Base-by-base conservation (phyloP, 2,888 invertebrate species). In the Plutella xylostella region DNA sequence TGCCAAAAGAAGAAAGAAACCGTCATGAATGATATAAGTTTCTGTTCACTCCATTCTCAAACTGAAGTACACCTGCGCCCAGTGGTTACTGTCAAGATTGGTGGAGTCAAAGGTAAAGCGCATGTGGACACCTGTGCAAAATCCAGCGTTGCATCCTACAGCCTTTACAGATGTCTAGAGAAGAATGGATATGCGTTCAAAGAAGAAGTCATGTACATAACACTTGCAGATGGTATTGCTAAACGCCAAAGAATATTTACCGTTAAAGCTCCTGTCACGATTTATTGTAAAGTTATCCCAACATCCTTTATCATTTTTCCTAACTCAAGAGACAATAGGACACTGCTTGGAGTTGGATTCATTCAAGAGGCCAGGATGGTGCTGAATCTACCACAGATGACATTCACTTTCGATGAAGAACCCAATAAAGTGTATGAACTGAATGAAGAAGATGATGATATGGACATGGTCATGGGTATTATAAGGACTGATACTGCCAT, bases 71-170 rank as follows among this genome's bases (percentile, higher is more conserved):
- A 45, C 18, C 4, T 45, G 7, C 7, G 54, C 33, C 52, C 54
- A 17, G 35, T 51, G 3, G 37, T 54, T 1, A 38, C n/a, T 9
- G 22, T 49, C 9, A 21, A 15, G 0, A 33, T 48, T n/a, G 42
- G n/a, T 4, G 42, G 28, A 4, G 42, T 51, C 3, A 17, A 3
- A 9, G 52, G 50, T 3, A 39, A 20, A 5, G 48, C 51, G 0
- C 46, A 46, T 25, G 22, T 52, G 2, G 49, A 54, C 22, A 43
- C 48, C 1, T 51, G 52, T 28, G 51, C 51, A 1, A 51, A 51
- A 25, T 45, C 45, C 0, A 49, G 48, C 28, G 37, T 54, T 0
- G 51, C 51, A 1, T 54, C 51, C 1, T 49, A 43, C 31, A 18
- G 35, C 1, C 41, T 54, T 7, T 51, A 49, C 15, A 14, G n/a